These are phyloP conservation scores for Ostrea denselamellosa DNA, from an alignment of 1,140 invertebrate genomes.

Conservation along the genomic window DNA sequence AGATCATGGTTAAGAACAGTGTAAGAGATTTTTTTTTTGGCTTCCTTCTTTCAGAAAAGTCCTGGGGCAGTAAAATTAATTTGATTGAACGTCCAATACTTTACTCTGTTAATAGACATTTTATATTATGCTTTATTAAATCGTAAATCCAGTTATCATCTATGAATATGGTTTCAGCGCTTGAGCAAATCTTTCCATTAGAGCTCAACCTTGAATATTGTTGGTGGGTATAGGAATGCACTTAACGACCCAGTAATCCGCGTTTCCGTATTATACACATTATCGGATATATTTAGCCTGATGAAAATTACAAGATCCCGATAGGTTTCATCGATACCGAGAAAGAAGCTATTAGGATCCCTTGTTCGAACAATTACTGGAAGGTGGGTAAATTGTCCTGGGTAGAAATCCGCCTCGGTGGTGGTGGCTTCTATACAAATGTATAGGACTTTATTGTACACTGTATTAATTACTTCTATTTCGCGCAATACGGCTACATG, in stretches of 20 bases:
- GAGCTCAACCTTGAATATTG: neutral
- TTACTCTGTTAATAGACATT: neutral
- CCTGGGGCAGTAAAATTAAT: neutral
- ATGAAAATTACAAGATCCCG: neutral
- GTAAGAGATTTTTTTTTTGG: no score
- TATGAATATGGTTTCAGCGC: neutral
- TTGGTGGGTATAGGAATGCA: neutral
- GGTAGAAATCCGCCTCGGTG: no score
- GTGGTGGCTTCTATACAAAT: no score
- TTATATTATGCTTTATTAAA: neutral
- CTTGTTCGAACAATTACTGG: no score
- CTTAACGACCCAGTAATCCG: neutral
- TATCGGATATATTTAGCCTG: neutral
- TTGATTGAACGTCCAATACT: neutral
- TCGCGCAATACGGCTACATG: no score
- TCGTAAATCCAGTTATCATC: neutral
- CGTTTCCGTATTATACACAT: neutral
- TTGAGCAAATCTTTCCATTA: neutral
- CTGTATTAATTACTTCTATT: no score
- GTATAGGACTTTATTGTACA: no score
- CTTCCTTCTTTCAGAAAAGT: no score
- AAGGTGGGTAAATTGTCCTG: no score
- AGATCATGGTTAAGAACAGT: no score
- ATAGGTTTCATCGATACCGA: neutral
- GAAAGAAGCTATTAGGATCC: no score